Conservation (phyloP, 2,888 invertebrate genomes). For the Beris morrisii region DNA sequence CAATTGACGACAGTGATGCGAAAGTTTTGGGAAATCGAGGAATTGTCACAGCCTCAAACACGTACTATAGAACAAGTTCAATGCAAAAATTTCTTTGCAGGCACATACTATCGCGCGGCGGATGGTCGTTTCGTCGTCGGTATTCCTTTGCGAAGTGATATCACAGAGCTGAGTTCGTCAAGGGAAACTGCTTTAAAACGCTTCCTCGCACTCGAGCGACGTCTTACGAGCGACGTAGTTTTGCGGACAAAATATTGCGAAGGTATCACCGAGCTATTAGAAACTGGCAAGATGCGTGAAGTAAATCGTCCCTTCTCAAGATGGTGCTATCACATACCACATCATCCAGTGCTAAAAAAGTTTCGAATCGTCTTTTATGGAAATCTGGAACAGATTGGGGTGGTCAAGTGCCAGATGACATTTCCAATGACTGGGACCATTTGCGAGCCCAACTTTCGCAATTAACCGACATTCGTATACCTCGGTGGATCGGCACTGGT, state of each 20-base stretch:
- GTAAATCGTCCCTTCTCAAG: no score
- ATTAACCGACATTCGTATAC: background rate
- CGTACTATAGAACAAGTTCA: no score
- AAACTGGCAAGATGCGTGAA: no score
- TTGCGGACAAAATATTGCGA: background rate
- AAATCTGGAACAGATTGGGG: no score
- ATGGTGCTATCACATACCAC: slow-evolving; percentile 1
- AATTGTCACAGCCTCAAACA: no score
- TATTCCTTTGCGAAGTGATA: background rate
- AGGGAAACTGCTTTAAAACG: background rate
- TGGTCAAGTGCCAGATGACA: no score
- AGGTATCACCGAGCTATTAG: background rate
- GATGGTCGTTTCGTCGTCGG: background rate
- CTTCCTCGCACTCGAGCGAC: background rate
- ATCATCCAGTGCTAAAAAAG: background rate
- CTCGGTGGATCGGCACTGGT: background rate
- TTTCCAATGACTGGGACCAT: background rate
- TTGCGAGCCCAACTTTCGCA: background rate
- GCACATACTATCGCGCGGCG: background rate
- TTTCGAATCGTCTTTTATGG: background rate
- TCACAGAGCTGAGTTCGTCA: background rate
- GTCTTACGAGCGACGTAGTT: background rate
- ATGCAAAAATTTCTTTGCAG: no score
- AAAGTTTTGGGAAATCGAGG: no score
- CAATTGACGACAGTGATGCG: no score